Evolutionary conservation across 2,797 vertebrate genomes (phyloP).

Genomic region (Eupleurogrammus muticus): DNA sequence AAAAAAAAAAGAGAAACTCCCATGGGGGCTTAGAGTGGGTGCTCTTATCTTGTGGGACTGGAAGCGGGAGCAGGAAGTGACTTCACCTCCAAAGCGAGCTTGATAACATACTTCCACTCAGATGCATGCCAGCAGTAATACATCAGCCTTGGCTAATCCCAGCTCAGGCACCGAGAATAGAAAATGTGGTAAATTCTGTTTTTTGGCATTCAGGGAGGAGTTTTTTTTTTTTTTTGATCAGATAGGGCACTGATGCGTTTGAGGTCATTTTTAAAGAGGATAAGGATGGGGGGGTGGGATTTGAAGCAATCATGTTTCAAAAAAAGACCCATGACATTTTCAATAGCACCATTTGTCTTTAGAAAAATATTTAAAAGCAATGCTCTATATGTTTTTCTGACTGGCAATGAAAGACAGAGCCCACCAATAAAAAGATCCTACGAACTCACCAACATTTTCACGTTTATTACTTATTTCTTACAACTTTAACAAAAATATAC

Average conservation of each 20-base stretch:
- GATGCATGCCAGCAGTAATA: slow-evolving; percentile 35
- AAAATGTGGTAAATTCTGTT: slow-evolving; percentile 58
- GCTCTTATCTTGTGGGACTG: slow-evolving; percentile 72
- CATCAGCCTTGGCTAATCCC: slow-evolving; percentile 39
- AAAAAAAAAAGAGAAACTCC: slow-evolving; percentile 60
- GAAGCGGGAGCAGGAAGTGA: slow-evolving; percentile 79
- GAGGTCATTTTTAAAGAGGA: slow-evolving; percentile 26
- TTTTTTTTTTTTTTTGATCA: slow-evolving; percentile 33
- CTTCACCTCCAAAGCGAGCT: slow-evolving; percentile 59
- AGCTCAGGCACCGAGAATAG: slow-evolving; percentile 52
- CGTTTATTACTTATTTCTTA: too few species aligned
- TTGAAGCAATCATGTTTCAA: slow-evolving; percentile 26
- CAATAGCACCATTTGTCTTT: background rate
- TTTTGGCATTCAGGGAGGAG: slow-evolving; percentile 26
- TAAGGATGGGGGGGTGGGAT: slow-evolving; percentile 29
- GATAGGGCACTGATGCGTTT: slow-evolving; percentile 24
- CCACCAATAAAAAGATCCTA: too few species aligned
- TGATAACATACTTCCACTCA: slow-evolving; percentile 63
- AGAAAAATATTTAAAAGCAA: background rate
- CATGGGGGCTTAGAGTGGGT: slow-evolving; percentile 47
- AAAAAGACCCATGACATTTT: background rate
- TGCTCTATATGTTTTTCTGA: background rate
- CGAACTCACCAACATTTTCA: too few species aligned
- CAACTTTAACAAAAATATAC: too few species aligned
- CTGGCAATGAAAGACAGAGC: background rate